Evolutionary conservation across 2,797 vertebrate species (phyloP), one percentile per base, ranked within the genome.

Genomic region (Mergus octosetaceus): DNA sequence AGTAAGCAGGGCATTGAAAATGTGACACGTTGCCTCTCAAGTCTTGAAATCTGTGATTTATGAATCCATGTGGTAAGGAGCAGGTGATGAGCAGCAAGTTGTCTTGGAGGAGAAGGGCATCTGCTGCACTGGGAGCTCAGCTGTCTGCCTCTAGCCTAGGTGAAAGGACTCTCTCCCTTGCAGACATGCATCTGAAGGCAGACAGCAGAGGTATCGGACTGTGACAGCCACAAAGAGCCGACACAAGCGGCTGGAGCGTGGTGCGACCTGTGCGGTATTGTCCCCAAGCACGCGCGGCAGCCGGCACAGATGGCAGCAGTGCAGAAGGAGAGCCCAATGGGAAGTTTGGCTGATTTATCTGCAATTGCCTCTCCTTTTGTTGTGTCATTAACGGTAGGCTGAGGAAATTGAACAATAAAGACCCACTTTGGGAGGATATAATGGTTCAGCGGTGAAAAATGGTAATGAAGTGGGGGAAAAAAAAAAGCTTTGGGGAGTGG

Each of bases 301-400:
- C 85, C 73, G 17, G 93, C 83, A 66, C 95, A 94, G 85, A 95
- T 94, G 95, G 93, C 74, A 25, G 57, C n/a, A 86, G 68, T 0
- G 5, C 0, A 20, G 70, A 86, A 65, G 32, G 62, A 22, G 91
- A 90, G 45, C 70, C 73, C 1, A 0, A 74, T 64, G 85, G 79
- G 87, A 91, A 94, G 87, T 57, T 81, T 65, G n/a, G 28, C 30
- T 79, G 93, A 94, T 94, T 93, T 94, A 89, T 91, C 85, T 6
- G 7, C 54, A 30, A 18, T 82, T 54, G 60, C 83, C 71, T 88
- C 39, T 93, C 54, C 75, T 90, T 96, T 96, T 89, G 71, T 95
- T 76, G 49, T 45, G 57, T 72, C 41, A 5, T 79, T 85, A 88
- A 78, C 41, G 73, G 70, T 86, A 30, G 60, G 38, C 53, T 7